Conservation (phyloP, 2,888 invertebrate genomes). For the Nowickia ferox region DNA sequence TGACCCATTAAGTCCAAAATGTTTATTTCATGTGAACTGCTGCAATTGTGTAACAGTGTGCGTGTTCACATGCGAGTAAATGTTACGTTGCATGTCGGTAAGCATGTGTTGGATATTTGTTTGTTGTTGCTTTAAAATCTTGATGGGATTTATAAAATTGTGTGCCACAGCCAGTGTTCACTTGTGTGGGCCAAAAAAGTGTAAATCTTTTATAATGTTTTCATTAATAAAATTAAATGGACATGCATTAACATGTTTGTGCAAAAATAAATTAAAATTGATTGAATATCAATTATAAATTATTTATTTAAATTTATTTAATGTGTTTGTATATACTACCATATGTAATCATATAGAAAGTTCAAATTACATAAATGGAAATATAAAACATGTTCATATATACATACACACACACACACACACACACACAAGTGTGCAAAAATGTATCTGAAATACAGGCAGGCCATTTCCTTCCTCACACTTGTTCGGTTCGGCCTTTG, state of each 20-base stretch:
- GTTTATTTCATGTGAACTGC: slow-evolving; percentile 9
- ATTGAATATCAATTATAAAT: slow-evolving; percentile 67
- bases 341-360: background rate
- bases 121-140: slow-evolving; percentile 18
- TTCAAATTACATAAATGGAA: background rate
- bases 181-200: slow-evolving; percentile 26
- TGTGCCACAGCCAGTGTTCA: background rate
- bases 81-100: background rate
- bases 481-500: background rate
- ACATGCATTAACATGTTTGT: slow-evolving; percentile 65
- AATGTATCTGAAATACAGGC: background rate
- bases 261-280: slow-evolving; percentile 64
- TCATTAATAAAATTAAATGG: slow-evolving; percentile 63
- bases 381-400: background rate
- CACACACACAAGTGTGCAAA: no score
- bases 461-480: background rate
- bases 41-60: background rate
- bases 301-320: slow-evolving; percentile 67
- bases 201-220: slow-evolving; percentile 59
- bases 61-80: background rate
- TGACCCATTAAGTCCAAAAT: slow-evolving; percentile 46
- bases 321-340: slow-evolving; percentile 1
- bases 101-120: background rate
- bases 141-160: slow-evolving; percentile 42
- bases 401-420: no score